Evolutionary conservation across 1,140 invertebrate species (phyloP).

Genomic region (Pogonognathellus flavescens): DNA sequence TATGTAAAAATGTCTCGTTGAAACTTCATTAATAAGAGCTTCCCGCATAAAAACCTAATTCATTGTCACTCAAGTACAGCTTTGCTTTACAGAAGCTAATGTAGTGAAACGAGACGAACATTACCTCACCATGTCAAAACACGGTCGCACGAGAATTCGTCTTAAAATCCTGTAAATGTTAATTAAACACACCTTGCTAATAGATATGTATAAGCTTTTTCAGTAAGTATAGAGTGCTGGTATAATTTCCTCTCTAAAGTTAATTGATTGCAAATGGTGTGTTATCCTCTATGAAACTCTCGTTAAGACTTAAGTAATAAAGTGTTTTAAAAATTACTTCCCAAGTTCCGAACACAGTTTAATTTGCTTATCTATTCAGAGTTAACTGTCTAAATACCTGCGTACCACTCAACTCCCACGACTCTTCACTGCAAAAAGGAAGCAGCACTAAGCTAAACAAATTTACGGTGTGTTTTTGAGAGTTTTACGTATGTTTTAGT

Average conservation of each 20-base stretch:
- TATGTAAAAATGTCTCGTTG: slow-evolving; percentile 2
- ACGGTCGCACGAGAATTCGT: background rate
- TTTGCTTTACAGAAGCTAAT: slow-evolving; percentile 16
- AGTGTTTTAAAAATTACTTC: slow-evolving; percentile 37
- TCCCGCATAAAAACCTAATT: background rate
- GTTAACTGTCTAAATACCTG: slow-evolving; percentile 46
- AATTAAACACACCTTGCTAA: background rate
- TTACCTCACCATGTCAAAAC: background rate
- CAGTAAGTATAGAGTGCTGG: background rate
- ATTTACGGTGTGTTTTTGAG: slow-evolving; percentile 31
- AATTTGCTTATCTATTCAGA: slow-evolving; percentile 33
- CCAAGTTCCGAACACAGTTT: slow-evolving; percentile 22
- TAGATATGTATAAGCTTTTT: background rate
- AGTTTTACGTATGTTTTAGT: slow-evolving; percentile 1
- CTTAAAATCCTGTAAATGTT: background rate
- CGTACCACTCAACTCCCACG: background rate
- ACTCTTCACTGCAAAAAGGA: slow-evolving; percentile 3
- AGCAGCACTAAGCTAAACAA: slow-evolving; percentile 7
- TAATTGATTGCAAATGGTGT: slow-evolving; percentile 32
- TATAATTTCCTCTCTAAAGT: background rate
- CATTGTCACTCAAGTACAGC: background rate
- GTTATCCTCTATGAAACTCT: slow-evolving; percentile 28
- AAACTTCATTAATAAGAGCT: background rate
- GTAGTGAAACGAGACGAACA: background rate
- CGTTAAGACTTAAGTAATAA: slow-evolving; percentile 28